Evolutionary conservation across 2,888 invertebrate genomes (phyloP), one percentile per base, ranked within the genome.

Genomic region (Epistrophe eligans): DNA sequence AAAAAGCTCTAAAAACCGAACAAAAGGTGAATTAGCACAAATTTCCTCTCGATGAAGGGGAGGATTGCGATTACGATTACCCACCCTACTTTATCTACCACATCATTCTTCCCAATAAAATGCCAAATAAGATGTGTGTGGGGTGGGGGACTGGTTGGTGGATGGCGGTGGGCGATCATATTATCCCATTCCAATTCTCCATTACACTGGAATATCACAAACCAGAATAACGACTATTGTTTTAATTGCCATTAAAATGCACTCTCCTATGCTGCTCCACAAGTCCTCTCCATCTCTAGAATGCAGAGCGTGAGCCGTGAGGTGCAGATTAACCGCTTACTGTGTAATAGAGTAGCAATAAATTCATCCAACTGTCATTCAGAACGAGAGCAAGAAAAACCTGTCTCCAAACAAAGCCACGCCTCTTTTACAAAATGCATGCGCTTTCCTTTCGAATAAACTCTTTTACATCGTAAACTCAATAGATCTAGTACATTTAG

Each of bases 181-280:
- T 67, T 70, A 70, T 10, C 70, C 55, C 55, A 70, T 70, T 24
- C 70, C 52, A 38, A 70, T 38, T 45, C 58, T 52, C 80, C 58
- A 77, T 60, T 60, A 60, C 50, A 58, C 50, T 72, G 76, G 66
- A 77, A 72, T 76, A 81, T 77, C 77, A 79, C 74, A 79, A 83
- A 87, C 87, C 87, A 87, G 87, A 71, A 79, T 83, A 83, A 87
- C 87, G 79, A 83, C 87, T 87, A 88, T 88, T 88, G 88, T 80
- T 80, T 84, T 88, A 88, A 88, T 88, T 88, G 88, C 88, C 88
- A 88, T 88, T 88, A 88, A 88, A 88, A 80, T 88, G 88, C 79
- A 73, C 48, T 74, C 79, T 55, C 70, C 40, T 48, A 28, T 82
- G 43, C 43, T 19, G 62, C 70, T 24, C 32, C 28, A 19, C 55